Percentiles rank a stretch among this genome's conserved stretches.
Conservation (phyloP, 2,888 invertebrate genomes). For the Atethmia centrago region DNA sequence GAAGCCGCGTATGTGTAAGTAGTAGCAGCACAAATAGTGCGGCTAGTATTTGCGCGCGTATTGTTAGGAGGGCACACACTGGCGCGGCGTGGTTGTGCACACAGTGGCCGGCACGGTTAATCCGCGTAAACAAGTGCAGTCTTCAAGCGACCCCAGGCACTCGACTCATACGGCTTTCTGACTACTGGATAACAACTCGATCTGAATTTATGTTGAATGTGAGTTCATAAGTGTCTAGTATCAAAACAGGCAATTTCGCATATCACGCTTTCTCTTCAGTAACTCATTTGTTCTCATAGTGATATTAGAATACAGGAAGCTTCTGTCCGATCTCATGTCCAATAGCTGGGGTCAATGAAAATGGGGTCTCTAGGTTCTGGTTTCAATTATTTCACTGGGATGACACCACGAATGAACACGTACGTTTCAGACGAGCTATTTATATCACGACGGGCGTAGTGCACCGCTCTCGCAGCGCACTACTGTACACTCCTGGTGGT, state of each 20-base stretch:
- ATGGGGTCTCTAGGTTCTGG: too few species aligned
- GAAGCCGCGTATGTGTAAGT: background rate
- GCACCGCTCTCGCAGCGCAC: constrained; percentile 3
- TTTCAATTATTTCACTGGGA: too few species aligned
- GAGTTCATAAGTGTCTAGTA: too few species aligned
- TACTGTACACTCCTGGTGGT: background rate
- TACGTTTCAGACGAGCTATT: background rate
- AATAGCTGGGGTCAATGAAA: background rate
- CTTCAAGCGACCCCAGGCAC: background rate
- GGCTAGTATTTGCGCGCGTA: constrained; percentile 1
- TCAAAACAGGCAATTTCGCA: background rate
- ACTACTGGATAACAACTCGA: too few species aligned
- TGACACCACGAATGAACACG: background rate
- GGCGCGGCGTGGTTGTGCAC: background rate
- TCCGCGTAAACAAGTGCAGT: constrained; percentile 29
- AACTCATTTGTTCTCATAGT: background rate
- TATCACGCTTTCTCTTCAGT: background rate
- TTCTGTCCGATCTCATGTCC: too few species aligned
- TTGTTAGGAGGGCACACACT: constrained; percentile 1
- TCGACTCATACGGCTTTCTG: background rate
- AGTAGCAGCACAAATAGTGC: background rate
- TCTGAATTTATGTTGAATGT: too few species aligned
- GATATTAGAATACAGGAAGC: background rate
- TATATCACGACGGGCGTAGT: background rate
- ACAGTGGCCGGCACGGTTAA: background rate